These are phyloP conservation scores for Ciconia stormi DNA, from an alignment of 2,113 vertebrate genomes.

Conservation along the genomic window DNA sequence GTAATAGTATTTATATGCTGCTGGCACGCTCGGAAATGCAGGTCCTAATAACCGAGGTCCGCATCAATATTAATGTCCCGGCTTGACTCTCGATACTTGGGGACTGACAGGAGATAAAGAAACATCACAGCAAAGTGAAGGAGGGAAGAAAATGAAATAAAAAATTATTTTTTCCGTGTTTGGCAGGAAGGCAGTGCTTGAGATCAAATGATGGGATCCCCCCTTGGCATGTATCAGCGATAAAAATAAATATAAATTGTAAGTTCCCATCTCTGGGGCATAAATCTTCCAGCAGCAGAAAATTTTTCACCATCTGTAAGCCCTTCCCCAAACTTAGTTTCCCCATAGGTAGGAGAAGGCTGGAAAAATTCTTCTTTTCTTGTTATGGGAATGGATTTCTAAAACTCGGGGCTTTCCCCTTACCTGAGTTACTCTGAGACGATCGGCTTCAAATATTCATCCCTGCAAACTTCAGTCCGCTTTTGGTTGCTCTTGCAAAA, in stretches of 20 bases:
- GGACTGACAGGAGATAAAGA: not conserved
- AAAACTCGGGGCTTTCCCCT: not conserved
- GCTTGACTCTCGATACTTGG: conserved; percentile 21
- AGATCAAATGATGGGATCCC: not conserved
- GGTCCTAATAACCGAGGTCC: conserved; percentile 31
- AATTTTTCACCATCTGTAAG: accelerated
- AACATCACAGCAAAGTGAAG: not conserved
- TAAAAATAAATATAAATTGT: not conserved
- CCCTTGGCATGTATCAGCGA: not conserved
- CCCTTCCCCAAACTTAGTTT: not conserved
- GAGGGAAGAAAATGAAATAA: not conserved
- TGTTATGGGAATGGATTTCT: not conserved
- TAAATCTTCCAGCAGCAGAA: not conserved
- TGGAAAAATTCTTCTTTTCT: not conserved
- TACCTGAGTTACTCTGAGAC: accelerated
- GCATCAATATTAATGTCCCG: conserved; percentile 72
- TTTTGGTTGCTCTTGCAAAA: not conserved
- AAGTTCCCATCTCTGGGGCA: not conserved
- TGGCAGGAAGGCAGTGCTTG: not conserved
- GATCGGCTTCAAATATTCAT: accelerated
- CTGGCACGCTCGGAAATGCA: conserved; percentile 40
- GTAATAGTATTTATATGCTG: conserved; percentile 67
- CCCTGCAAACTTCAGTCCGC: not conserved
- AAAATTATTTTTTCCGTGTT: not conserved
- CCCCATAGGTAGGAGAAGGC: not conserved